Conservation (phyloP, 2,888 invertebrate genomes). For the Euplagia quadripunctaria region DNA sequence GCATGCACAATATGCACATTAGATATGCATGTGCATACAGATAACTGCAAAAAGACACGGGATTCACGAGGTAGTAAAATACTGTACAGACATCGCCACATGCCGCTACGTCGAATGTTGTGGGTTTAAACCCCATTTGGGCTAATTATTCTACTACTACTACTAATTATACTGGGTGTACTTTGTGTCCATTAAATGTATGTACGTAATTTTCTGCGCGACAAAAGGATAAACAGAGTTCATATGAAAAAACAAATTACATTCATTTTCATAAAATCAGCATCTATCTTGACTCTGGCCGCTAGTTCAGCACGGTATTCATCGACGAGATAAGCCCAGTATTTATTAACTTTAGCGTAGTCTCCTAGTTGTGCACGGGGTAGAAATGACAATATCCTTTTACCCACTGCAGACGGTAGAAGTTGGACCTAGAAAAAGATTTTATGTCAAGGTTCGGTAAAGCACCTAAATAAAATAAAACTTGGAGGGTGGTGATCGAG, state of each 20-base stretch:
- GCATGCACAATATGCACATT: too few species aligned
- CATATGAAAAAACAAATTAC: slow-evolving; percentile 35
- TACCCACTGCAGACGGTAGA: slow-evolving; percentile 71
- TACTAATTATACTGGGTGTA: too few species aligned
- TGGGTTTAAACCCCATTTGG: too few species aligned
- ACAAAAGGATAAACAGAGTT: neutral
- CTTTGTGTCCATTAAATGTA: too few species aligned
- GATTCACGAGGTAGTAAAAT: too few species aligned
- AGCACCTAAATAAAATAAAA: neutral
- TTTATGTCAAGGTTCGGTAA: neutral
- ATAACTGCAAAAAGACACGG: too few species aligned
- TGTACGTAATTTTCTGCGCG: neutral
- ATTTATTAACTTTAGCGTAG: slow-evolving; percentile 74
- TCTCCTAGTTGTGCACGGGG: slow-evolving; percentile 65
- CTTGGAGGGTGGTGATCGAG: neutral
- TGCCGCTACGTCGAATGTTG: too few species aligned
- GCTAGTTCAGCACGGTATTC: slow-evolving; percentile 67
- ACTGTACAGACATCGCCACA: too few species aligned
- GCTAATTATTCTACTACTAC: too few species aligned
- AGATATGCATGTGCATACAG: too few species aligned
- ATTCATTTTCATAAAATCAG: slow-evolving; percentile 68
- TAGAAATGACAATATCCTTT: slow-evolving; percentile 68
- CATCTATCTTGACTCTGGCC: slow-evolving; percentile 66
- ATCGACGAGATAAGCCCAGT: slow-evolving; percentile 78
- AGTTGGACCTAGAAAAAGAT: slow-evolving; percentile 67